These are phyloP conservation scores for Dufourea novaeangliae DNA, from an alignment of 1,140 invertebrate species.

Conservation along the genomic window DNA sequence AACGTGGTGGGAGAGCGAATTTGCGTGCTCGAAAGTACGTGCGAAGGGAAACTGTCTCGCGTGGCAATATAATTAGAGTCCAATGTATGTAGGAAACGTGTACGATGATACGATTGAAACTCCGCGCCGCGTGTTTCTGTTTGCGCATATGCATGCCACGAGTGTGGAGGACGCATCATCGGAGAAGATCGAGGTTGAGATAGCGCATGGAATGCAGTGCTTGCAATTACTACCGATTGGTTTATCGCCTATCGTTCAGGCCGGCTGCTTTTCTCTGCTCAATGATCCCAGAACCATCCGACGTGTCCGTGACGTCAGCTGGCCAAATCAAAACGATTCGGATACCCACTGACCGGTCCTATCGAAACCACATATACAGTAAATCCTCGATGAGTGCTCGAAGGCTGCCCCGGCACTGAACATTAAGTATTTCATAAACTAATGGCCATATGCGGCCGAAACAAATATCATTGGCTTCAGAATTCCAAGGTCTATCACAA, in stretches of 20 bases:
- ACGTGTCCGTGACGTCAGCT: constrained; percentile 6
- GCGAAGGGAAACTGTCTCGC: too few relatives aligned
- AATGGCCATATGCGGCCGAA: too few relatives aligned
- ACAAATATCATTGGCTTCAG: too few relatives aligned
- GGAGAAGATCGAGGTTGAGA: constrained; percentile 36
- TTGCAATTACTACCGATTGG: constrained; percentile 53
- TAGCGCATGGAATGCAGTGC: constrained; percentile 24
- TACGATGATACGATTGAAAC: not conserved
- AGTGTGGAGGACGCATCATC: not conserved
- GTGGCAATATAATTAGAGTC: too few relatives aligned
- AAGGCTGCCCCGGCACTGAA: too few relatives aligned
- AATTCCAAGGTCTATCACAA: too few relatives aligned
- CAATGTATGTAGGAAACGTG: not conserved
- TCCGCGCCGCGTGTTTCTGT: not conserved
- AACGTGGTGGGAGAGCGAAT: too few relatives aligned
- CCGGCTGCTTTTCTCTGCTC: constrained; percentile 57
- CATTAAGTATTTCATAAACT: too few relatives aligned
- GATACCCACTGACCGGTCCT: not conserved
- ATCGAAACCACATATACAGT: too few relatives aligned
- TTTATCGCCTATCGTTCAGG: constrained; percentile 47
- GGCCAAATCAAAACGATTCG: not conserved
- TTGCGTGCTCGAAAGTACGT: too few relatives aligned
- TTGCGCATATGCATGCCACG: constrained; percentile 1
- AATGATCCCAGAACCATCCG: constrained; percentile 37
- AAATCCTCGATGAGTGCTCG: too few relatives aligned